Conservation (phyloP, 2,888 invertebrate species). For the Dynastes grantii region DNA sequence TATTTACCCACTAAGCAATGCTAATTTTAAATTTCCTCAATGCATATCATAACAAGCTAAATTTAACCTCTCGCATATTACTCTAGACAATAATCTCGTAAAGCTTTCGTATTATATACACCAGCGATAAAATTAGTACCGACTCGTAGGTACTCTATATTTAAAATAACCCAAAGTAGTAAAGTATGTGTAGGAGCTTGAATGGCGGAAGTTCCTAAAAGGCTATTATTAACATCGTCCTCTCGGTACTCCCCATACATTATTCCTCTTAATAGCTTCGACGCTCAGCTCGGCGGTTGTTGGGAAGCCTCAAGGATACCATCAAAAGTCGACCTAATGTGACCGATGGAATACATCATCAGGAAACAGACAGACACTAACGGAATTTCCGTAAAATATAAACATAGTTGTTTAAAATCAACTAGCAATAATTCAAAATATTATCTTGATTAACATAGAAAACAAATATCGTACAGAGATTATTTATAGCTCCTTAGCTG, state of each 20-base stretch:
- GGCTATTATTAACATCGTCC: constrained; percentile 10
- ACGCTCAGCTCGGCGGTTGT: background rate
- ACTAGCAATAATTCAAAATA: too few relatives aligned
- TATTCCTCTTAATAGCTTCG: constrained; percentile 8
- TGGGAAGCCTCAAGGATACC: constrained; percentile 3
- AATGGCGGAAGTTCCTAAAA: constrained; percentile 1
- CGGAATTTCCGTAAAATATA: background rate
- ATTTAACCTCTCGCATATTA: background rate
- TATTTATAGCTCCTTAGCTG: too few relatives aligned
- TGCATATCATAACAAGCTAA: background rate
- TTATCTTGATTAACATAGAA: too few relatives aligned
- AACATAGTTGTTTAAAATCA: too few relatives aligned
- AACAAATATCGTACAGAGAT: too few relatives aligned
- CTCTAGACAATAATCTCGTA: background rate
- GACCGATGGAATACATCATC: background rate
- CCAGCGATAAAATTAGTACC: background rate
- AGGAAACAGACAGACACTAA: background rate
- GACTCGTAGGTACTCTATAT: background rate
- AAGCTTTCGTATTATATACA: background rate
- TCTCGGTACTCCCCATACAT: background rate
- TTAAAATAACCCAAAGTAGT: constrained; percentile 1
- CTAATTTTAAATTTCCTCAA: background rate
- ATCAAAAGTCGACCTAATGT: background rate
- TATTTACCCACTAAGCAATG: background rate
- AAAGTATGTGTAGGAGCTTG: background rate